Conservation (phyloP, 2,113 vertebrate species). For the Scolopax mira region DNA sequence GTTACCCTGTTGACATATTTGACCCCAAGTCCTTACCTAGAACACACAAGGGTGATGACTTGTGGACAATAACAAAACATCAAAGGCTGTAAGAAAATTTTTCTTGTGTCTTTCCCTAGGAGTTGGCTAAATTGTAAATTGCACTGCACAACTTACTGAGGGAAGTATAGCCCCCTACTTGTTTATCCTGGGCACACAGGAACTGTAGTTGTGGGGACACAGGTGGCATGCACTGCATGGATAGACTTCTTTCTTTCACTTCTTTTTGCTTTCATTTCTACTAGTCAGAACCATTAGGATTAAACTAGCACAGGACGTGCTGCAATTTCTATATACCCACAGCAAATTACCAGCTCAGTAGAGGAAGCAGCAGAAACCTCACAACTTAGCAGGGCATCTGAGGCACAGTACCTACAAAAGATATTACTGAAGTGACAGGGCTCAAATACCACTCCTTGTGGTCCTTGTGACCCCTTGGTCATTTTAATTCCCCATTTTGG, state of each 20-base stretch:
- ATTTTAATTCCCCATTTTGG: neutral
- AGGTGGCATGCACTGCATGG: neutral
- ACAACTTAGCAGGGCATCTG: neutral
- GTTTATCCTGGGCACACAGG: neutral
- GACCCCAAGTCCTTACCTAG: neutral
- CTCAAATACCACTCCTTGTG: neutral
- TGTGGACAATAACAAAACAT: neutral
- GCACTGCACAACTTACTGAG: neutral
- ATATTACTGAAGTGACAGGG: neutral
- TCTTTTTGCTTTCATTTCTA: neutral
- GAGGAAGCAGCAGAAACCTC: neutral
- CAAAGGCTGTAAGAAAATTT: neutral
- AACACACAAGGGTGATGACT: neutral
- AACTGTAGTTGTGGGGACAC: neutral
- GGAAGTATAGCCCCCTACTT: neutral
- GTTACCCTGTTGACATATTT: conserved; percentile 24
- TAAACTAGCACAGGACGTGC: neutral
- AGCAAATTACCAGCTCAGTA: neutral
- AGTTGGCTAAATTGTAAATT: neutral
- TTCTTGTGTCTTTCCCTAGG: neutral
- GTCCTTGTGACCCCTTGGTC: neutral
- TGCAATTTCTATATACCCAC: neutral
- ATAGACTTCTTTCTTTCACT: neutral
- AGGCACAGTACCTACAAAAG: neutral
- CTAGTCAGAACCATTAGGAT: neutral